Evolutionary conservation across 2,797 vertebrate genomes (phyloP), one percentile per base, ranked within the genome.

Genomic region (Microctenopoma lineatum): DNA sequence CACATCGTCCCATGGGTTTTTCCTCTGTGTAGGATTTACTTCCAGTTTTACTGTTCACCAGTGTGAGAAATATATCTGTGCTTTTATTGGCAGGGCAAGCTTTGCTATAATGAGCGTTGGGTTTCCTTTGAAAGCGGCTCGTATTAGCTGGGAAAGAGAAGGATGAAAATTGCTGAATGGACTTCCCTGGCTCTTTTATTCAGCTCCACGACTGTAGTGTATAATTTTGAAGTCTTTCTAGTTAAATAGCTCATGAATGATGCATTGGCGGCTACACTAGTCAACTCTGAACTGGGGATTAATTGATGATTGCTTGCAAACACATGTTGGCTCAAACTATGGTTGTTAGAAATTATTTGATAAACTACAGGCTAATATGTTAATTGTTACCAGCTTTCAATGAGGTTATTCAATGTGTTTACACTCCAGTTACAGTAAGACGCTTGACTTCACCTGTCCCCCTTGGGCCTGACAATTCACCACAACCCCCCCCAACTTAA

Each of bases 311-410:
- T 90, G 87, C 89, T 81, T 54, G 32, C 83, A 83, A 91, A 86
- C 93, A 94, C 90, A 94, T 93, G 92, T 93, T 82, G 82, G 88
- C 88, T 73, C 46, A 69, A 90, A 88, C 77, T 83, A 68, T 67
- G 80, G 89, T 92, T 83, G 85, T 89, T 90, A 88, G 87, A 87
- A 92, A 92, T 93, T 92, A 93, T 93, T 93, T 91, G 92, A 93
- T 93, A 90, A 93, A 91, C 90, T 92, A 87, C 88, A 66, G 84
- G 83, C 87, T 94, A 93, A 94, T 94, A 90, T 80, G 90, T 85
- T 94, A 93, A 94, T 94, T 93, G 87, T 83, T 91, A 60, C 77
- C 93, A 93, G 76, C 89, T 87, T 79, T 75, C 73, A 70, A 41
- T 89, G 89, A 89, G 86, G 85, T 86, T 90, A 77, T 88, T 77